Percentiles rank a stretch among this genome's conserved stretches.
Conservation (phyloP, 2,888 invertebrate genomes). For the Lumbricus terrestris region DNA sequence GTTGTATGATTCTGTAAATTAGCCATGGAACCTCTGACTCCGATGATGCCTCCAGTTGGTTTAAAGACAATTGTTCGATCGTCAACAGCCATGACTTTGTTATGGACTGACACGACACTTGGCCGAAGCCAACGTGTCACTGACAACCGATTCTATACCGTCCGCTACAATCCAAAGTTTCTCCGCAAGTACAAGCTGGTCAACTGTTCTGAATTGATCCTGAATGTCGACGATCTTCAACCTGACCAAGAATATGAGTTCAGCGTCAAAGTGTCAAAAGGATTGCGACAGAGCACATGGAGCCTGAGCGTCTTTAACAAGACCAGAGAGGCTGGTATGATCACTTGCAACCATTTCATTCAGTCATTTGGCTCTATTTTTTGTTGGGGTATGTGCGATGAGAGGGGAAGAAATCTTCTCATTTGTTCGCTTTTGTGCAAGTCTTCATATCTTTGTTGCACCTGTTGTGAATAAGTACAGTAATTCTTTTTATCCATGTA, state of each 20-base stretch:
- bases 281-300: slow-evolving; percentile 84
- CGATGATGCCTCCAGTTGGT: slow-evolving; percentile 80
- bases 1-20: not conserved
- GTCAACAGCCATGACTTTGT: slow-evolving; percentile 82
- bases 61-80: slow-evolving; percentile 84
- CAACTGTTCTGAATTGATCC: slow-evolving; percentile 87
- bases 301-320: slow-evolving; percentile 90
- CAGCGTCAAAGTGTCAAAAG: slow-evolving; percentile 76
- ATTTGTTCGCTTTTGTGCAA: not conserved
- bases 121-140: slow-evolving; percentile 80
- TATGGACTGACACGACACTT: slow-evolving; percentile 89
- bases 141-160: slow-evolving; percentile 83
- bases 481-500: no score
- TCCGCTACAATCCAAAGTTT: slow-evolving; percentile 63
- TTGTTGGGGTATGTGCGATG: not conserved
- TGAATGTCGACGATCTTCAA: slow-evolving; percentile 65
- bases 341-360: not conserved
- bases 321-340: slow-evolving; percentile 71
- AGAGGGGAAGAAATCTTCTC: no score
- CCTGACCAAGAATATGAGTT: slow-evolving; percentile 88
- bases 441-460: not conserved
- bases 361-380: not conserved
- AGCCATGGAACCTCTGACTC: slow-evolving; percentile 64
- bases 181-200: slow-evolving; percentile 61
- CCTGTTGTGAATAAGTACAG: not conserved